Percentiles rank a stretch among this genome's conserved stretches.
Conservation (phyloP, 2,113 vertebrate genomes). For the Dasyornis broadbenti region DNA sequence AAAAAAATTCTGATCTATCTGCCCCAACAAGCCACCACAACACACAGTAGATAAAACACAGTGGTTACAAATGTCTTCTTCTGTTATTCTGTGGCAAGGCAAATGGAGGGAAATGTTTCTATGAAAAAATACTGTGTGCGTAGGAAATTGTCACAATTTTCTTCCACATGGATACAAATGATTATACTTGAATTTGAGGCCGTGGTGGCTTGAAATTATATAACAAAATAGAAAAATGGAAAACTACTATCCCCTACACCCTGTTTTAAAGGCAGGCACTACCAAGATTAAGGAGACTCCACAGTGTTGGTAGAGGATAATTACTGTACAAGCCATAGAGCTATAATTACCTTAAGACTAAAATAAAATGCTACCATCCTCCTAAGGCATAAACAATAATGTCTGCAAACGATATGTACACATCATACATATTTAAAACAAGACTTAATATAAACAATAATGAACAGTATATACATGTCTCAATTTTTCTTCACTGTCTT, state of each 20-base stretch:
- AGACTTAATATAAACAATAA: slow-evolving; percentile 99
- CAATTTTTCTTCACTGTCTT: slow-evolving; percentile 80
- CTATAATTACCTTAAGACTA: slow-evolving; percentile 91
- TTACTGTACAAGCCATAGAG: slow-evolving; percentile 97
- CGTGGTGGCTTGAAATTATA: slow-evolving; percentile 91
- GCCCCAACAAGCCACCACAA: slow-evolving; percentile 93
- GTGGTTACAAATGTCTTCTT: slow-evolving; percentile 94
- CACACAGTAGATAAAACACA: slow-evolving; percentile 97
- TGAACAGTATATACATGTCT: slow-evolving; percentile 99
- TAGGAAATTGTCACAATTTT: slow-evolving; percentile 83
- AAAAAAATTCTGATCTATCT: slow-evolving; percentile 91
- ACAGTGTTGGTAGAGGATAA: slow-evolving; percentile 99
- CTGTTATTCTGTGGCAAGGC: slow-evolving; percentile 87
- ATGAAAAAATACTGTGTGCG: slow-evolving; percentile 87
- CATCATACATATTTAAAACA: slow-evolving; percentile 99
- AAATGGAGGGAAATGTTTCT: slow-evolving; percentile 88
- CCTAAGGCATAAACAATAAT: slow-evolving; percentile 99
- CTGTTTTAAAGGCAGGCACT: slow-evolving; percentile 99
- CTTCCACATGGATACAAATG: slow-evolving; percentile 84
- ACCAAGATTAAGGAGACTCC: slow-evolving; percentile 98
- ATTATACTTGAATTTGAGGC: slow-evolving; percentile 89
- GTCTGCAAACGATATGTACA: slow-evolving; percentile 99
- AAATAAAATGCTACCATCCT: slow-evolving; percentile 98
- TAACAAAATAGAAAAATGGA: slow-evolving; percentile 89
- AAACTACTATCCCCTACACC: slow-evolving; percentile 97